Percentiles rank a stretch among this genome's conserved stretches.
phyloP scores from a whole-genome alignment of 1,140 invertebrate genomes.

The Euwallacea similis region DNA sequence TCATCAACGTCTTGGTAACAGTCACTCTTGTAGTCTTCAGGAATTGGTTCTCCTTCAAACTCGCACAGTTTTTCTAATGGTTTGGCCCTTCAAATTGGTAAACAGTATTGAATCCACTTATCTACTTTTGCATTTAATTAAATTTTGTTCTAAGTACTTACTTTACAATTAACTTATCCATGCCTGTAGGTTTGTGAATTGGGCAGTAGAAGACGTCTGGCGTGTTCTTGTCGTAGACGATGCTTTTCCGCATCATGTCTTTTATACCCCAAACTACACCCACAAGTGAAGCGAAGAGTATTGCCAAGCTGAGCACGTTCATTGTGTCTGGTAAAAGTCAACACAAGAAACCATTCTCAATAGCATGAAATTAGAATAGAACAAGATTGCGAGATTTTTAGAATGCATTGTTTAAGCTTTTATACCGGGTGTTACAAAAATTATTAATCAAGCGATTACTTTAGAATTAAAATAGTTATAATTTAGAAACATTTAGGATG shows the following conservation, averaged over 20 bases:
- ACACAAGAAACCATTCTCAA: too few species aligned
- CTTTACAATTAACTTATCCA: conserved; percentile 68
- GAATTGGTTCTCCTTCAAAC: conserved; percentile 70
- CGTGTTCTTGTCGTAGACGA: conserved; percentile 81
- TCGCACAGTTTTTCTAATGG: conserved; percentile 76
- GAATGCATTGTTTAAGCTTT: too few species aligned
- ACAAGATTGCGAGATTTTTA: too few species aligned
- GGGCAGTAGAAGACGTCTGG: conserved; percentile 84
- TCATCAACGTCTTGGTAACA: conserved; percentile 83
- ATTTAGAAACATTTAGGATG: too few species aligned
- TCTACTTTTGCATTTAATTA: background rate
- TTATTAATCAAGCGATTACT: too few species aligned
- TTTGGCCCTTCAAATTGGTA: conserved; percentile 43
- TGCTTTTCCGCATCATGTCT: conserved; percentile 78
- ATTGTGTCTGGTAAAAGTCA: too few species aligned
- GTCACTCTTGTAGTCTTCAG: conserved; percentile 76
- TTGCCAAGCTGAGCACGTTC: too few species aligned
- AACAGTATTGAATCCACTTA: background rate
- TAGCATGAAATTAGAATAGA: too few species aligned
- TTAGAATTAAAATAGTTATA: too few species aligned
- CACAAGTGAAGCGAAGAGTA: background rate
- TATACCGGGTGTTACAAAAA: too few species aligned
- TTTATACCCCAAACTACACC: conserved; percentile 49
- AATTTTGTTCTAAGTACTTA: conserved; percentile 43
- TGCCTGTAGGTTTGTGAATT: conserved; percentile 72